Conservation (phyloP, 2,797 vertebrate genomes). For the Lacerta viridis region DNA sequence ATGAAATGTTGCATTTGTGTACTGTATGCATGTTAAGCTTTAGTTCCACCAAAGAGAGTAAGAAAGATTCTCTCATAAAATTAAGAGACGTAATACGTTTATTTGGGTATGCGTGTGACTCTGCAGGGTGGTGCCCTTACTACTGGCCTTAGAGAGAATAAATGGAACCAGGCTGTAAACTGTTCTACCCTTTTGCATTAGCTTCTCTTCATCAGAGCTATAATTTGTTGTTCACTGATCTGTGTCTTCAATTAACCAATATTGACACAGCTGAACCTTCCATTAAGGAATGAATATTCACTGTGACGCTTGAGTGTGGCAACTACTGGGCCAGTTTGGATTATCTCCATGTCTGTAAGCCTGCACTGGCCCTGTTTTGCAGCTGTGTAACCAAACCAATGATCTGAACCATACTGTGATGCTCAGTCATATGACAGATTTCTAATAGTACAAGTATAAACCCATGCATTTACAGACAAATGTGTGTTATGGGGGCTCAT, state of each 20-base stretch:
- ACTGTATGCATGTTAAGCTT: background rate
- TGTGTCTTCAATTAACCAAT: conserved; percentile 26
- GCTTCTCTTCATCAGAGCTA: background rate
- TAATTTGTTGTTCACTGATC: conserved; percentile 7
- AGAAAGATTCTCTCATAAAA: background rate
- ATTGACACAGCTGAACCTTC: conserved; percentile 48
- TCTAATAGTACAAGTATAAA: background rate
- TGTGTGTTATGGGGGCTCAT: background rate
- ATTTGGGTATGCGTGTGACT: accelerated
- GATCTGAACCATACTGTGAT: background rate
- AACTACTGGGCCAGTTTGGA: conserved; percentile 44
- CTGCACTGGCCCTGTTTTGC: conserved; percentile 15
- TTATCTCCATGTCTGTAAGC: conserved; percentile 20
- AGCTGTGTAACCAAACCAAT: background rate
- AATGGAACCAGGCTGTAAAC: background rate
- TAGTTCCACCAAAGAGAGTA: background rate
- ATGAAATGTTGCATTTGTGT: background rate
- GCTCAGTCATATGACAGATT: background rate
- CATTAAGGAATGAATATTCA: conserved; percentile 59
- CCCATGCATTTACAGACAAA: background rate
- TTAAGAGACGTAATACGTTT: conserved; percentile 8
- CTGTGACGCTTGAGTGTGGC: conserved; percentile 22
- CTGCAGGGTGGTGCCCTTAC: background rate
- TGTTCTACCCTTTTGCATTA: conserved; percentile 40
- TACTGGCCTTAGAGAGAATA: background rate